Evolutionary conservation across 2,888 invertebrate species (phyloP), one percentile per base, ranked within the genome.

Genomic region (Callinectes sapidus): DNA sequence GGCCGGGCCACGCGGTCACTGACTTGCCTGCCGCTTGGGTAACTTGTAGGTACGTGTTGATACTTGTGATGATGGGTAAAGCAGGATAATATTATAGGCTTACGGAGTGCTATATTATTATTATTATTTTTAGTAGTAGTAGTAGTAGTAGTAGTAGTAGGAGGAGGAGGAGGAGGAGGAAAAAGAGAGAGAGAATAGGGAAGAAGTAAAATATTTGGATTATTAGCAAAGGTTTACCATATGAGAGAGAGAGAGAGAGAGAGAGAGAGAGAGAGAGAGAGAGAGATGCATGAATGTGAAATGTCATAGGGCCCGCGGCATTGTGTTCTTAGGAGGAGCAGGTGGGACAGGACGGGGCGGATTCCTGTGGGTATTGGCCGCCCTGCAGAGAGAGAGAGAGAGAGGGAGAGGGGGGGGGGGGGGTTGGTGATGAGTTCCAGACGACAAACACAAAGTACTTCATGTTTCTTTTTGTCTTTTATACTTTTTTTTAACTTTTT

Each of bases 201-300:
- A 23, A 3, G 35, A 89, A 89, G 61, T 61, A 32, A 89, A 89
- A 89, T 90, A 54, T 90, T 81, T 77, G 28, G 10, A 48, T 90
- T 48, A 90, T 71, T 90, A 77, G 90, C 77, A 28, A 77, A 32
- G 13, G 61, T 55, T 89, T 54, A 55, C 55, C 32, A 18, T 61
- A 32, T 13, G 32, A 18, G 28, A 48, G 48, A 54, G 32, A n/a
- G 48, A 23, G 23, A 23, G 32, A 61, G 89, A 61, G 16, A 39
- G 18, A 39, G 32, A 23, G 18, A 66, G n/a, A 23, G 16, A 39
- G n/a, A 71, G 66, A 14, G 39, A 18, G 28, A n/a, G 87, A 87
- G n/a, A 54, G 48, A n/a, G 54, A 28, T n/a, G n/a, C 8, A 54
- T n/a, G n/a, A 28, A 28, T 71, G 71, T 71, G 23, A 71, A 71